phyloP scores from a whole-genome alignment of 2,888 invertebrate genomes.

The Pollenia griseotomentosa region DNA sequence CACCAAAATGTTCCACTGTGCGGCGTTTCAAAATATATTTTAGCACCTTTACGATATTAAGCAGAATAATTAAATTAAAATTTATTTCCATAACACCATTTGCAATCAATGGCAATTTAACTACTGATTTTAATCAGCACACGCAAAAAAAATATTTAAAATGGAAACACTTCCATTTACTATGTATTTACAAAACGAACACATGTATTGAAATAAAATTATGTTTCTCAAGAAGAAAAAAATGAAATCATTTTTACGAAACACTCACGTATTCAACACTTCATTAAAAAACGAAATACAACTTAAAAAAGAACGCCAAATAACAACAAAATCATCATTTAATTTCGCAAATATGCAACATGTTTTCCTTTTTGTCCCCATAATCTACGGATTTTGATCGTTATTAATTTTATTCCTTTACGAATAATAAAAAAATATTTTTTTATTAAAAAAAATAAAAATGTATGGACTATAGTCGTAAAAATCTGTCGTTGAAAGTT shows the following conservation, averaged over 20 bases:
- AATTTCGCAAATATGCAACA: slow-evolving; percentile 24
- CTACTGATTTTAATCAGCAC: too few relatives aligned
- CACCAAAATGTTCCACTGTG: too few relatives aligned
- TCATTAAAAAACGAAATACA: slow-evolving; percentile 21
- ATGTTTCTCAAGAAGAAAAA: background rate
- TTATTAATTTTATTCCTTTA: background rate
- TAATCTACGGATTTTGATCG: slow-evolving; percentile 7
- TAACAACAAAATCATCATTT: slow-evolving; percentile 32
- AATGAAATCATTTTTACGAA: slow-evolving; percentile 15
- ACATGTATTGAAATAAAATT: background rate
- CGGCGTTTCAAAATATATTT: too few relatives aligned
- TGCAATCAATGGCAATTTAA: too few relatives aligned
- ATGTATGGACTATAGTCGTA: background rate
- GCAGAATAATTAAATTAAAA: too few relatives aligned
- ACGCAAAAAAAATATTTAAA: background rate
- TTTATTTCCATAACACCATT: too few relatives aligned
- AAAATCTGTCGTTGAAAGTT: background rate
- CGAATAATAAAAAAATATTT: too few relatives aligned
- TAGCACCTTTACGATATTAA: too few relatives aligned
- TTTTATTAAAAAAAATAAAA: background rate
- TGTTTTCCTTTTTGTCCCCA: background rate
- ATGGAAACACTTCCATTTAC: background rate
- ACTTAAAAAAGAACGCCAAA: background rate
- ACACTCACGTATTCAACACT: slow-evolving; percentile 47
- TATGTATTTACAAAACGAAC: background rate